A percentile compares a stretch with the other conserved stretches of the same genome.
phyloP scores from a whole-genome alignment of 2,113 vertebrate genomes.

The Cyphomyrus plagiostoma region DNA sequence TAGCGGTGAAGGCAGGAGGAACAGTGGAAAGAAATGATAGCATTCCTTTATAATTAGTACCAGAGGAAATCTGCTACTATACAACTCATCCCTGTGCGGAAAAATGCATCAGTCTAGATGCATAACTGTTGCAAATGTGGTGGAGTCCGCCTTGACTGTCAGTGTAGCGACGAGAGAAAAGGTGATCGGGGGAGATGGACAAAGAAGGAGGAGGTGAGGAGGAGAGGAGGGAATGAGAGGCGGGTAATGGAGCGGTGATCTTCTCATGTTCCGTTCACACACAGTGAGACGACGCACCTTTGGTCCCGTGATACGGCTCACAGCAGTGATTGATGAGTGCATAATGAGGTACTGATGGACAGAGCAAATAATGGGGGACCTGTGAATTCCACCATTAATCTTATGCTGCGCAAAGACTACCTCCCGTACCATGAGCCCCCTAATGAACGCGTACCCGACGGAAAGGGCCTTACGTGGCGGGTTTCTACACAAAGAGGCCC shows the following conservation, averaged over 20 bases:
- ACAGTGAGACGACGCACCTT: background rate
- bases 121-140: conserved; percentile 3
- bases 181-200: background rate
- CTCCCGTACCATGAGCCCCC: background rate
- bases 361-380: background rate
- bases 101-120: background rate
- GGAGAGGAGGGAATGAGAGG: background rate
- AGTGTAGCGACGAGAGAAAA: background rate
- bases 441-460: background rate
- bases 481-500: background rate
- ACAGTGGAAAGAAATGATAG: background rate
- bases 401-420: background rate
- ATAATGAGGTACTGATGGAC: conserved; percentile 15
- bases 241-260: background rate
- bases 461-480: background rate
- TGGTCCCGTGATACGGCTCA: background rate
- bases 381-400: conserved; percentile 13
- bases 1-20: background rate
- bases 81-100: conserved; percentile 37
- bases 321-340: conserved; percentile 12
- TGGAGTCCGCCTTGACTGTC: background rate
- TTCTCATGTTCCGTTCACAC: background rate
- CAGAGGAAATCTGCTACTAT: conserved; percentile 15
- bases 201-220: background rate
- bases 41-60: conserved; percentile 20